Conservation (phyloP, 2,113 vertebrate genomes). For the Harpagus bidentatus region DNA sequence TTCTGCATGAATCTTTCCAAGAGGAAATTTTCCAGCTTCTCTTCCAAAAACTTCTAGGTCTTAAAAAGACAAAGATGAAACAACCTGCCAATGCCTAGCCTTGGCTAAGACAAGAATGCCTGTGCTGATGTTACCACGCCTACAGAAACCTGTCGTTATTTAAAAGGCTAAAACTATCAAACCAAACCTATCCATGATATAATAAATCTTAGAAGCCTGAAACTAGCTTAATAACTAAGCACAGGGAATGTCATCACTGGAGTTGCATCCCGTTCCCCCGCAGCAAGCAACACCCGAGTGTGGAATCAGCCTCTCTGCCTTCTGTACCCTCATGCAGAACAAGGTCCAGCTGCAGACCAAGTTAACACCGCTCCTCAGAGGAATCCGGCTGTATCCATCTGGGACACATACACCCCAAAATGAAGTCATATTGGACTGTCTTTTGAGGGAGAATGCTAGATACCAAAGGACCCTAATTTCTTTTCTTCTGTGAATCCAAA, state of each 20-base stretch:
- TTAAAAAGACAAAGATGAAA: neutral
- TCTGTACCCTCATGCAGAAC: neutral
- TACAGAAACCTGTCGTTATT: neutral
- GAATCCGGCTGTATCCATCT: too few relatives aligned
- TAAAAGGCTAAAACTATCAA: neutral
- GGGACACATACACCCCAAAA: neutral
- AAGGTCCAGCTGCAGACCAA: neutral
- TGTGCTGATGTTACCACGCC: neutral
- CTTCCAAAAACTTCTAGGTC: neutral
- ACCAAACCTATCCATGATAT: neutral
- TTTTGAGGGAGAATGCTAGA: neutral
- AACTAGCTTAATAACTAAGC: neutral
- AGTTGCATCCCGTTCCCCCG: fast-evolving
- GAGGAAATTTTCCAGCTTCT: neutral
- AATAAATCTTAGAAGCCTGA: neutral
- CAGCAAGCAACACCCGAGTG: fast-evolving
- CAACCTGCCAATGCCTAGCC: neutral
- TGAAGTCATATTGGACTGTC: neutral
- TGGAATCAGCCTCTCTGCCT: neutral
- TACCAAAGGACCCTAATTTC: neutral
- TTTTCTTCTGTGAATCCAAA: neutral
- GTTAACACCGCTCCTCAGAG: neutral
- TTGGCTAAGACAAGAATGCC: neutral
- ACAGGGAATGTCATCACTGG: neutral
- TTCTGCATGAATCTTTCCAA: neutral